These are phyloP conservation scores for Caiman crocodilus DNA, from an alignment of 2,797 vertebrate genomes.

Conservation along the genomic window DNA sequence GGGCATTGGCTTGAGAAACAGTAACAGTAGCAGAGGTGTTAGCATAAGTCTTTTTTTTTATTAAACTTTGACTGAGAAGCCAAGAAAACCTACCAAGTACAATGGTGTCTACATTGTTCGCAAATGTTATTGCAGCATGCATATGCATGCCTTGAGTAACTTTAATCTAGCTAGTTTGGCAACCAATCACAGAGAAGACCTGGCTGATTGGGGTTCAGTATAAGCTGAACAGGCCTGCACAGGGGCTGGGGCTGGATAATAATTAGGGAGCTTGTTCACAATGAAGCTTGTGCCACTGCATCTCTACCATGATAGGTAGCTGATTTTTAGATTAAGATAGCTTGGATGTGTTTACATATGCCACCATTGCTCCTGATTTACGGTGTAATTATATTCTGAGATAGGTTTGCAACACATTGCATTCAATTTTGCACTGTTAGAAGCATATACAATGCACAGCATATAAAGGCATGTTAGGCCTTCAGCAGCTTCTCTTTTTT, in stretches of 20 bases:
- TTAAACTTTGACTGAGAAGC: not conserved
- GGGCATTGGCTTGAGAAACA: slow-evolving; percentile 3
- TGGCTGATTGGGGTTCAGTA: not conserved
- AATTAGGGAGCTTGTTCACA: too few species aligned
- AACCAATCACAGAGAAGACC: not conserved
- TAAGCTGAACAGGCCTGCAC: not conserved
- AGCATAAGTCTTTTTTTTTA: not conserved
- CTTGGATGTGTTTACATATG: not conserved
- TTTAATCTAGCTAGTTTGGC: not conserved
- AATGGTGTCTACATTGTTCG: not conserved
- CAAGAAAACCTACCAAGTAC: not conserved
- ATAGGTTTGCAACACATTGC: too few species aligned
- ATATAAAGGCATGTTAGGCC: not conserved
- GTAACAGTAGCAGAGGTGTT: not conserved
- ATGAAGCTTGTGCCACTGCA: too few species aligned
- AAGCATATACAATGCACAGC: not conserved
- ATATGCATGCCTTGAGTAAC: not conserved
- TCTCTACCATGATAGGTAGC: too few species aligned
- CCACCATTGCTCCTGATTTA: not conserved
- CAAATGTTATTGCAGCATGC: not conserved
- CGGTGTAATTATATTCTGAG: not conserved
- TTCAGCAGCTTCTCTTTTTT: not conserved
- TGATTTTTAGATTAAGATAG: not conserved
- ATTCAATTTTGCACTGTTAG: not conserved
- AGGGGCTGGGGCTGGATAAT: not conserved